Percentiles rank a stretch among this genome's conserved stretches.
phyloP scores from a whole-genome alignment of 2,888 invertebrate species.

The Microctonus aethiopoides region DNA sequence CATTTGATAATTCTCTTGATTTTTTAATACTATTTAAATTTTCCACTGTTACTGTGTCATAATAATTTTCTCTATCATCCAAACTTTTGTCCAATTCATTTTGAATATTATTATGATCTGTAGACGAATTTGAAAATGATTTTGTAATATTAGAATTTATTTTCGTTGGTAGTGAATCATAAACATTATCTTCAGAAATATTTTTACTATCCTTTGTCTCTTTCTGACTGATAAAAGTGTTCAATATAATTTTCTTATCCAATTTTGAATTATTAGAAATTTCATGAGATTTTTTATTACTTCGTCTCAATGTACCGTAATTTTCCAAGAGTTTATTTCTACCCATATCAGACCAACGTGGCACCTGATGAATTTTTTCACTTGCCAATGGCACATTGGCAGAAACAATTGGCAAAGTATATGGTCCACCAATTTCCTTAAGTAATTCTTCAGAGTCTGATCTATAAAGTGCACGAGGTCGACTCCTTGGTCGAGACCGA shows the following conservation, averaged over 20 bases:
- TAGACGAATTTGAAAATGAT: conserved; percentile 14
- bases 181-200: conserved; percentile 39
- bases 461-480: conserved; percentile 58
- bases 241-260: conserved; percentile 48
- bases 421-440: conserved; percentile 55
- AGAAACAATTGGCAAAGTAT: conserved; percentile 48
- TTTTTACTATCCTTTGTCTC: conserved; percentile 27
- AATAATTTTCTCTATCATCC: conserved; percentile 29
- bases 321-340: conserved; percentile 51
- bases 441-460: conserved; percentile 59
- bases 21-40: conserved; percentile 17
- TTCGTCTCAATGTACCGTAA: conserved; percentile 54
- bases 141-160: conserved; percentile 24
- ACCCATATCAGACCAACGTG: conserved; percentile 55
- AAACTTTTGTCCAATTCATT: neutral
- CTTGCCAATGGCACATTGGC: conserved; percentile 47
- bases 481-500: conserved; percentile 71
- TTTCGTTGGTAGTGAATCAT: conserved; percentile 48
- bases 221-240: conserved; percentile 52
- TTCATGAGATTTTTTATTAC: conserved; percentile 30
- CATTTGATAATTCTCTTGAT: conserved; percentile 3
- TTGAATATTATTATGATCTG: neutral
- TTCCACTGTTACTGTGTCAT: conserved; percentile 35
- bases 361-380: conserved; percentile 50
- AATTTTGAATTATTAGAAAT: neutral